Base-by-base conservation (phyloP, 2,113 vertebrate species). In the Callorhinus ursinus region DNA sequence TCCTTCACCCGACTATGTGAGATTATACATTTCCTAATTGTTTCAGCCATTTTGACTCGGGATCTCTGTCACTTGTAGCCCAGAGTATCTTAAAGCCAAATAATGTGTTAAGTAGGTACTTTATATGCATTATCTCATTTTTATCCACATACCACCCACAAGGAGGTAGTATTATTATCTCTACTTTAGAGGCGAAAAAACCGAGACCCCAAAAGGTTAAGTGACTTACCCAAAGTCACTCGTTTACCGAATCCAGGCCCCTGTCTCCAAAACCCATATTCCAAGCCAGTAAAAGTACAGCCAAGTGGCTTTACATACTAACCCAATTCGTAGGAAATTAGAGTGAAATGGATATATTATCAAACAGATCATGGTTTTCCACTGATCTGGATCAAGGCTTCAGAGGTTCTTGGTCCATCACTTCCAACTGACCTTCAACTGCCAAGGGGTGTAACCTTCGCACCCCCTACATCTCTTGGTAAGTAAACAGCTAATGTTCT, bases 61-160 rank as follows among this genome's bases (percentile, higher is more conserved):
- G 28, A 95, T 95, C 46, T 93, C 57, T 86, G 72, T 89, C 49
- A n/a, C 65, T 77, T 86, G 8, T 51, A 96, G 49, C 15, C 76
- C 79, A 90, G 88, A 90, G 5, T 22, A 84, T 46, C 28, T 82
- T 49, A 87, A 96, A 93, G 14, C 2, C 53, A 95, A 67, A 57
- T 63, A 94, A 16, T 77, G 26, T 92, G 59, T 91, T 77, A 86
- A 97, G n/a, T 90, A 88, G 87, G 33, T 81, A 72, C 57, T 88
- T 96, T 95, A 89, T 86, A 85, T 85, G 21, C 65, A 65, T 81
- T 84, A 65, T 82, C 33, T 96, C 39, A 76, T 86, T 95, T 95
- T 94, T 95, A 77, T 86, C 83, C 14, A 39, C 59, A 83, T 85
- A 77, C 7, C 63, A 79, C 79, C 31, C 33, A 71, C 19, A 42